Evolutionary conservation across 64 coral and sea anemone genomes (phyloP), one percentile per base, ranked within the genome.

Genomic region (Pocillopora damicornis): DNA sequence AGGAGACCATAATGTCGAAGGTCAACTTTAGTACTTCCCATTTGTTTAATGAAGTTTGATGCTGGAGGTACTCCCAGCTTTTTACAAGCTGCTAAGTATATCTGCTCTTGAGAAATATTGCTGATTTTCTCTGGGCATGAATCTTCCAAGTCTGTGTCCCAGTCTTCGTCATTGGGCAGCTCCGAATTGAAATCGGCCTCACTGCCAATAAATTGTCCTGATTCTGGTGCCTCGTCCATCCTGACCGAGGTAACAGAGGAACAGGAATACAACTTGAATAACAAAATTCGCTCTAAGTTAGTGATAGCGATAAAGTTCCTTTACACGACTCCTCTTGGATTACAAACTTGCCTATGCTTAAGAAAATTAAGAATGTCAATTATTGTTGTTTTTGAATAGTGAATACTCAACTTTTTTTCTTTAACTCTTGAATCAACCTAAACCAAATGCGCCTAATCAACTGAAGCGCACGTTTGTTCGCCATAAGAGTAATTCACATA

Each of bases 1-100:
- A 20, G 75, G 5, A 96, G 59, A 23, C 94, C 82, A 69, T 96
- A 92, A 66, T 96, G 87, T 72, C 77, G 83, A 17, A 93, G 81
- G 37, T 93, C 76, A 20, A 89, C 56, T 25, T 61, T 58, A 62
- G 57, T 59, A 58, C 60, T 89, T 13, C 22, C 37, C 12, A 89
- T 89, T 89, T 89, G 87, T 66, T 60, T 89, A n/a, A 86, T 22
- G 51, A 93, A 22, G 13, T 35, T 86, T 1, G 60, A 45, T 17
- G 68, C 38, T 0, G 77, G 76, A 25, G 77, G 63, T 61, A 81
- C 42, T 1, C 35, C 22, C 0, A 89, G 58, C 25, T 81, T 34
- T 15, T 36, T 67, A 13, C 88, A 89, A 73, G 35, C 63, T 89
- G 17, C 38, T 2, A 74, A 42, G 63, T 89, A 89, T 8, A 72